These are phyloP conservation scores for Dendroctonus valens DNA, from an alignment of 1,140 invertebrate genomes.

Conservation along the genomic window DNA sequence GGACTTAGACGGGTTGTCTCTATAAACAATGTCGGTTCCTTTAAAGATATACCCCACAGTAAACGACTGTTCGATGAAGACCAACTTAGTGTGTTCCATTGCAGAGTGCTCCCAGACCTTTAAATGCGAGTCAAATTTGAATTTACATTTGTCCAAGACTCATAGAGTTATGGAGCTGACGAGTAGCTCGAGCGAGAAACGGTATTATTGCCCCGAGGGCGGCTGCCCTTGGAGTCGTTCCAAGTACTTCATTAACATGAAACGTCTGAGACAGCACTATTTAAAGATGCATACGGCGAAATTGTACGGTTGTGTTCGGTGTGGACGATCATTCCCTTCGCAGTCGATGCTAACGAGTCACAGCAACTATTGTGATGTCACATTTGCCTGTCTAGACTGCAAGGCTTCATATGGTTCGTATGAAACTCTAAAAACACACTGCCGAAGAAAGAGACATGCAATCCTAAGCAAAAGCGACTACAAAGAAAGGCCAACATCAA, in stretches of 20 bases:
- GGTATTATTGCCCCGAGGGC: constrained; percentile 46
- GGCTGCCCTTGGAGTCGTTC: constrained; percentile 42
- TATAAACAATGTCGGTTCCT: constrained; percentile 4
- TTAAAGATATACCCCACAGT: constrained; percentile 42
- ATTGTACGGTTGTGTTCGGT: constrained; percentile 54
- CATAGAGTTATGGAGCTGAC: constrained; percentile 41
- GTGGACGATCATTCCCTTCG: constrained; percentile 59
- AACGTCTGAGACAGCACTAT: constrained; percentile 57
- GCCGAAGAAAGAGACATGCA: constrained; percentile 55
- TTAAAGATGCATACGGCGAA: constrained; percentile 62
- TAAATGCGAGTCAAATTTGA: constrained; percentile 46
- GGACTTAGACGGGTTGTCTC: too few species aligned
- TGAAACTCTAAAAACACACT: constrained; percentile 60
- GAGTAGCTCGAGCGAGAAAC: constrained; percentile 16
- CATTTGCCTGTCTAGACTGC: constrained; percentile 57
- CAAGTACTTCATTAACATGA: constrained; percentile 46
- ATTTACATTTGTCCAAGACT: constrained; percentile 46
- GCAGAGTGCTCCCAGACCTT: constrained; percentile 44
- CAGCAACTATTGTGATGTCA: constrained; percentile 53
- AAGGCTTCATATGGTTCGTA: constrained; percentile 54
- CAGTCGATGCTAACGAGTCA: constrained; percentile 53
- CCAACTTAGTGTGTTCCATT: constrained; percentile 46
- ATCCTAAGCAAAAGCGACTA: constrained; percentile 43
- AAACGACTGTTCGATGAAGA: constrained; percentile 39
- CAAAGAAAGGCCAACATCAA: constrained; percentile 28